Evolutionary conservation across 2,888 invertebrate genomes (phyloP).

Genomic region (Lasioglossum pauxillum): DNA sequence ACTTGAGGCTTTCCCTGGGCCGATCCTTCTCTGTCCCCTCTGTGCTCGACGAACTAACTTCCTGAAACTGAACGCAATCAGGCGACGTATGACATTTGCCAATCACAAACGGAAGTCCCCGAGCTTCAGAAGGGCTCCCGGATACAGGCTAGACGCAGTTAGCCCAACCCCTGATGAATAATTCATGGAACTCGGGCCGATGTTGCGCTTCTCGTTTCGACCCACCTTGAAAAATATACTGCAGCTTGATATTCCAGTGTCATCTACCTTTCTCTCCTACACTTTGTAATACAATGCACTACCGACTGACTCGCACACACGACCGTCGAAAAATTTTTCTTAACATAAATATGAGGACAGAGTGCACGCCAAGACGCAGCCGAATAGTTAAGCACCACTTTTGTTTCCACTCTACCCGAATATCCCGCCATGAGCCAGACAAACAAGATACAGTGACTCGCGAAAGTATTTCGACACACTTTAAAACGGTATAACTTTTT

Average conservation of each 20-base stretch:
- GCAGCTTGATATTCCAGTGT: neutral
- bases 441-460: neutral
- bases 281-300: neutral
- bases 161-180: conserved; percentile 33
- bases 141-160: conserved; percentile 20
- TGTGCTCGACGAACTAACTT: conserved; percentile 24
- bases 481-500: too few species aligned
- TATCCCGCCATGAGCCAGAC: neutral
- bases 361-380: neutral
- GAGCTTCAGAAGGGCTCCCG: neutral
- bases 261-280: too few species aligned
- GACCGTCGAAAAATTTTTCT: neutral
- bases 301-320: neutral
- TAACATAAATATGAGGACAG: neutral
- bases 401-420: neutral
- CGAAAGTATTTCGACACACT: too few species aligned
- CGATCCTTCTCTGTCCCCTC: conserved; percentile 34
- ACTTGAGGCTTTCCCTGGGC: conserved; percentile 51
- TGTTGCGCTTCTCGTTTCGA: neutral
- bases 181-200: conserved; percentile 35
- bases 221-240: neutral
- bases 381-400: neutral
- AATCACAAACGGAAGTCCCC: conserved; percentile 45
- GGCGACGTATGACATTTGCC: conserved; percentile 58
- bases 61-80: conserved; percentile 46